These are phyloP conservation scores for Potamarius usumacintae DNA, from an alignment of 2,113 vertebrate genomes.

Conservation along the genomic window DNA sequence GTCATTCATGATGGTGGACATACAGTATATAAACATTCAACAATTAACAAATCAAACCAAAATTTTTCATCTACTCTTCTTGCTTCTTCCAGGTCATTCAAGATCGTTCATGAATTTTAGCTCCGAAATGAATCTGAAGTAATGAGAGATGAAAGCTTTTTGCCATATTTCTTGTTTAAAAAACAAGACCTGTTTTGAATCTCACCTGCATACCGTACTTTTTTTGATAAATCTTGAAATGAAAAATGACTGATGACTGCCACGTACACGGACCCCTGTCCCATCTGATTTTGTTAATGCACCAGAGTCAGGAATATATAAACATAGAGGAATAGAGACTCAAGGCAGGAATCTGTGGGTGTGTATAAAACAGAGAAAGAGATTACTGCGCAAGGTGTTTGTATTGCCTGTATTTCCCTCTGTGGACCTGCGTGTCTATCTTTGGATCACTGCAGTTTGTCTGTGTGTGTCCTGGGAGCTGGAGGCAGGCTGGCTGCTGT, in stretches of 20 bases:
- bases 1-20: no score
- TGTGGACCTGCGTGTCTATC: slow-evolving; percentile 5
- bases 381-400: neutral
- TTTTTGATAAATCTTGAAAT: neutral
- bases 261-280: neutral
- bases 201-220: no score
- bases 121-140: neutral
- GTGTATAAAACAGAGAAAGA: neutral
- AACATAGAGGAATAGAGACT: neutral
- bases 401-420: neutral
- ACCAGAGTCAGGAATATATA: neutral
- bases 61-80: neutral
- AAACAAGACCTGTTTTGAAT: neutral
- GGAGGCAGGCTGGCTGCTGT: slow-evolving; percentile 2
- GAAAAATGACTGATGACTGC: neutral
- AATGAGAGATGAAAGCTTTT: neutral
- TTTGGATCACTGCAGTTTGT: slow-evolving; percentile 14
- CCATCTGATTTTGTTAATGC: neutral
- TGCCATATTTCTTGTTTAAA: neutral
- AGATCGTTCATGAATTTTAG: neutral
- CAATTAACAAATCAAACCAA: neutral
- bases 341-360: neutral
- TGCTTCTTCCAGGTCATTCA: neutral
- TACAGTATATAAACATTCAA: no score
- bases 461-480: neutral